Evolutionary conservation across 1,140 invertebrate species (phyloP), one percentile per base, ranked within the genome.

Genomic region (Drosophila nannoptera): DNA sequence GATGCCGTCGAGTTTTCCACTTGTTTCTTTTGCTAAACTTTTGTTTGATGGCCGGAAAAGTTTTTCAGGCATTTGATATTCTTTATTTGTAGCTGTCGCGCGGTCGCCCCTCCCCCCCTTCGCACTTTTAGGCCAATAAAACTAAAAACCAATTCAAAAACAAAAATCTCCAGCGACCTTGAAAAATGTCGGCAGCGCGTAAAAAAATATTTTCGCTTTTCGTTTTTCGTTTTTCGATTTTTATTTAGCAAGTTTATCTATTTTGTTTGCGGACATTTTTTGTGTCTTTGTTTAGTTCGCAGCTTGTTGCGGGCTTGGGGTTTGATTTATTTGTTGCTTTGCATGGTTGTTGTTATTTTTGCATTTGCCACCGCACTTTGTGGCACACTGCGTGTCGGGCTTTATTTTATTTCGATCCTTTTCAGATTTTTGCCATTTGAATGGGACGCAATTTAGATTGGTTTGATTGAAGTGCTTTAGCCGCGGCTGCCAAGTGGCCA

Each of bases 1-100:
- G 32, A 49, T 48, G 40, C 40, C 56, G 45, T n/a, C 45, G 14
- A 46, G 55, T 35, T 35, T 9, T 49, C 63, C 31, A 50, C 40
- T 54, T 83, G 76, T 80, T 78, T 70, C 74, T 83, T 78, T 70
- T 55, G 53, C 55, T 75, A 60, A 77, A 86, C 64, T 84, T 86
- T 84, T 84, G 80, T 86, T 84, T 77, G 59, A 73, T 74, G 35
- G 22, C 43, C 32, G 69, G 68, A 82, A 73, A 78, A 83, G 43
- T 75, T 64, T 63, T 52, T 8, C 8, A 33, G 60, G 12, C 38
- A 46, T 69, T 68, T 58, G 32, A 45, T 55, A 14, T 65, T 42
- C 35, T 69, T 60, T 73, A 55, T 73, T 73, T 73, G 54, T 52
- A 11, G 46, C 35, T 53, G 58, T 46, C 53, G 40, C 70, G 69